A percentile compares a stretch with the other conserved stretches of the same genome.
Evolutionary conservation across 2,113 vertebrate genomes (phyloP).

Genomic region (human): GRCh38 chr17:61500501-61501000

Average conservation of each 20-base stretch:
- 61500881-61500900: neutral
- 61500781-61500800: neutral
- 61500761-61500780: neutral
- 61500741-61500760: neutral
- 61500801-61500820: neutral
- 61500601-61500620: neutral
- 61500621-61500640: neutral
- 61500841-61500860: neutral
- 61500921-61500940: neutral
- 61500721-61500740: neutral
- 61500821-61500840: neutral
- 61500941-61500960: neutral
- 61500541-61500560: neutral
- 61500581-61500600: conserved; percentile 20
- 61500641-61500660: neutral
- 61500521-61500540: neutral
- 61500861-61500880: neutral
- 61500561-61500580: neutral
- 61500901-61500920: neutral
- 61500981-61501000: neutral
- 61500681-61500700: neutral
- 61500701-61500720: neutral
- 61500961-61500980: neutral
- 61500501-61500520: neutral
- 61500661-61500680: neutral